Evolutionary conservation across 2,113 vertebrate species (phyloP), one percentile per base, ranked within the genome.

Genomic region (Calidris pygmaea): DNA sequence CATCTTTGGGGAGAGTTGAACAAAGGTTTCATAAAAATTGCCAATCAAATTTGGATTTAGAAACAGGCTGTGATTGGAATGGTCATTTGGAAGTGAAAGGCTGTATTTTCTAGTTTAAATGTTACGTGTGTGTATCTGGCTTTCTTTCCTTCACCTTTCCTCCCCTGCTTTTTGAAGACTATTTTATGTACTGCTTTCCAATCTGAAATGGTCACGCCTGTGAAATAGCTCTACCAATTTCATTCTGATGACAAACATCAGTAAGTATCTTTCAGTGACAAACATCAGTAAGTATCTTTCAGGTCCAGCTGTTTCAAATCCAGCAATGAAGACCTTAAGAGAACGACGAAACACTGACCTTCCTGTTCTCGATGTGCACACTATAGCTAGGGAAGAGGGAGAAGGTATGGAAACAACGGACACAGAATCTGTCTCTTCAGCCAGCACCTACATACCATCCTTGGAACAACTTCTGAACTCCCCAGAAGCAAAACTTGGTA

Each of bases 391-490:
- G 72, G 99, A 99, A 85, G 99, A 99, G 75, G 99, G 99, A 4
- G 99, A 99, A 93, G 99, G 99, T 5, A 99, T 99, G 99, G 99
- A 99, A 96, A 99, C 98, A 32, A 98, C 98, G 0, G 99, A 99
- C 91, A 98, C 96, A 0, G 99, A 99, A 86, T 99, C 98, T 19
- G 96, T 97, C 12, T 99, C 99, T 60, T 98, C 98, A 12, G 58
- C 98, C 27, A 95, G 97, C 39, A 98, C 98, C 24, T 95, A 98
- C 1, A 79, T 98, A 12, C 98, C 98, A 14, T 99, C 99, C 26
- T 96, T 99, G 91, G 99, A 99, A 92, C 99, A 99, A 81, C 99
- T 99, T n/a, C 99, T 99, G 74, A 98, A 95, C 55, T 98, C 98
- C 20, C 97, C 99, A 1, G 98, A 99, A 93, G 95, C 97, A 85